These are phyloP conservation scores for Dryadula phaetusa DNA, from an alignment of 2,888 invertebrate genomes.

Conservation along the genomic window DNA sequence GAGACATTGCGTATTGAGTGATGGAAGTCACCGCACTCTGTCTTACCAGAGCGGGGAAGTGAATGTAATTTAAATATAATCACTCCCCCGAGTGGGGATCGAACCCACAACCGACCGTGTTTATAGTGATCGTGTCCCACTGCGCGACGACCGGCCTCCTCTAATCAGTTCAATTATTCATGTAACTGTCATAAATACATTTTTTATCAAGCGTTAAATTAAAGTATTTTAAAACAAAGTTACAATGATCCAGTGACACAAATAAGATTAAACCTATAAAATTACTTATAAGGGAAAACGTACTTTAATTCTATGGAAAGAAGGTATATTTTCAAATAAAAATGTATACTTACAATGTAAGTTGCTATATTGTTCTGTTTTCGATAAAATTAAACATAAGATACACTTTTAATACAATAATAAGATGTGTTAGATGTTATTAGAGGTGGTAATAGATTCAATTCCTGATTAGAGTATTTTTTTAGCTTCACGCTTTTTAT, in stretches of 20 bases:
- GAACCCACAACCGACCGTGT: too few relatives aligned
- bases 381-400: not conserved
- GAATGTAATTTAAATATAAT: too few relatives aligned
- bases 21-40: too few relatives aligned
- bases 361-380: not conserved
- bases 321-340: not conserved
- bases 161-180: not conserved
- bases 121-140: too few relatives aligned
- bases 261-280: slow-evolving; percentile 12
- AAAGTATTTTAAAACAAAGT: slow-evolving; percentile 27
- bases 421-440: not conserved
- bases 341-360: not conserved
- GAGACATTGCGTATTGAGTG: too few relatives aligned
- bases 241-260: slow-evolving; percentile 36
- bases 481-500: too few relatives aligned
- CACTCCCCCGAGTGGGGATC: too few relatives aligned
- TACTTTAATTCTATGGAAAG: accelerated
- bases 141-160: too few relatives aligned
- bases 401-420: not conserved
- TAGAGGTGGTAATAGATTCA: too few relatives aligned
- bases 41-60: too few relatives aligned
- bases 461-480: too few relatives aligned
- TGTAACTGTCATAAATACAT: not conserved
- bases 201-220: slow-evolving; percentile 1
- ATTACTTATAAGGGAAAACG: not conserved